Evolutionary conservation across 2,888 invertebrate genomes (phyloP), one percentile per base, ranked within the genome.

Genomic region (Hemicrepidius hirtus): DNA sequence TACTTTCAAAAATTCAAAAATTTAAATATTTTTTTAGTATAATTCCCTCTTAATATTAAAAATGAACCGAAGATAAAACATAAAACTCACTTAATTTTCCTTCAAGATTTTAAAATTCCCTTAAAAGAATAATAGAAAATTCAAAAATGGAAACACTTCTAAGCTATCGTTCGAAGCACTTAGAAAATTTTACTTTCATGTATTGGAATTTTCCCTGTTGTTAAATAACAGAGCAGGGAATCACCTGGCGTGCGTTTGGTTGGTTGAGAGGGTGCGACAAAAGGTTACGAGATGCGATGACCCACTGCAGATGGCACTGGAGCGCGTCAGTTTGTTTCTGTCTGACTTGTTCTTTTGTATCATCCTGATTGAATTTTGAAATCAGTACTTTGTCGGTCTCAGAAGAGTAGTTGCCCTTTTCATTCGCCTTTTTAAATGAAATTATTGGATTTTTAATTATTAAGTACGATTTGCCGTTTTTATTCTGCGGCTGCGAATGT

Each of bases 331-430:
- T 37, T 64, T 63, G 49, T 65, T 71, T 65, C 64, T 65, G 57
- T 65, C 46, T 65, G 65, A 65, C 57, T 65, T 40, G 50, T 55
- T 63, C 68, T 62, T 69, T 69, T 69, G 68, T 69, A 35, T 35
- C 7, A 37, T 41, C 24, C 44, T 69, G 68, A 69, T 69, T 69
- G 68, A 63, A 69, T 69, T 69, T 53, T 49, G 21, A 44, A 62
- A 53, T 53, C 53, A 13, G 24, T 53, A 28, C 53, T 53, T 21
- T 12, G 5, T 13, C 53, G 20, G 53, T 12, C 53, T 53, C 53
- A 32, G 44, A 44, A 60, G 21, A 18, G 32, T 10, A 13, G 12
- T 37, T 18, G 53, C 57, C 57, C 57, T 57, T 57, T 57, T 32
- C 32, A 57, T 1, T 35, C 32, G 57, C 37, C 35, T 20, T 9